Conservation (phyloP, 2,113 vertebrate genomes). For the Marmota flaviventris region DNA sequence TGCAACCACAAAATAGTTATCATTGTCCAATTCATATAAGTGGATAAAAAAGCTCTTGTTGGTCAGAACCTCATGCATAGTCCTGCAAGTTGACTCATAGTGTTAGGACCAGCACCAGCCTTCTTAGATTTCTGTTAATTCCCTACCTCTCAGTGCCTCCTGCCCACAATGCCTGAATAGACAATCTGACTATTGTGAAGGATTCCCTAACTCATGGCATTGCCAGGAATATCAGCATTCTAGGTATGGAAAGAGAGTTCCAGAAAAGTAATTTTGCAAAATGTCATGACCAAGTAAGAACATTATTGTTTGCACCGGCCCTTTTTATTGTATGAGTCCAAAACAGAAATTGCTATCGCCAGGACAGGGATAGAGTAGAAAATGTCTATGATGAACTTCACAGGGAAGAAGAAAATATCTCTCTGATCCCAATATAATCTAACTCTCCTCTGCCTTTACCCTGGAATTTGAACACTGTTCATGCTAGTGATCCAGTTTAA, state of each 20-base stretch:
- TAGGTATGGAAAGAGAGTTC: background rate
- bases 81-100: background rate
- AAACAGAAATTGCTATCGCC: background rate
- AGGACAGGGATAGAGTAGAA: background rate
- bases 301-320: background rate
- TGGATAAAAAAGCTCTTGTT: background rate
- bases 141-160: background rate
- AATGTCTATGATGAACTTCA: background rate
- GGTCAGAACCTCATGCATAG: background rate
- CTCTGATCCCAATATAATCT: background rate
- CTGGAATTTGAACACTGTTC: background rate
- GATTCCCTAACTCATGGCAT: background rate
- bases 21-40: background rate
- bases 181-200: background rate
- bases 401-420: background rate
- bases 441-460: background rate
- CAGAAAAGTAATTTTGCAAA: background rate
- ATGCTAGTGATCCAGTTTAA: background rate
- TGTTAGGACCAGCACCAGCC: background rate
- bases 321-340: background rate
- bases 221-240: background rate
- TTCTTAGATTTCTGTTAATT: background rate
- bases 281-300: background rate
- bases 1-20: background rate
- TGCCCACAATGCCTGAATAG: background rate